A percentile compares a stretch with the other conserved stretches of the same genome.
Conservation (phyloP, 2,113 vertebrate species). For the Elanus axillaris region DNA sequence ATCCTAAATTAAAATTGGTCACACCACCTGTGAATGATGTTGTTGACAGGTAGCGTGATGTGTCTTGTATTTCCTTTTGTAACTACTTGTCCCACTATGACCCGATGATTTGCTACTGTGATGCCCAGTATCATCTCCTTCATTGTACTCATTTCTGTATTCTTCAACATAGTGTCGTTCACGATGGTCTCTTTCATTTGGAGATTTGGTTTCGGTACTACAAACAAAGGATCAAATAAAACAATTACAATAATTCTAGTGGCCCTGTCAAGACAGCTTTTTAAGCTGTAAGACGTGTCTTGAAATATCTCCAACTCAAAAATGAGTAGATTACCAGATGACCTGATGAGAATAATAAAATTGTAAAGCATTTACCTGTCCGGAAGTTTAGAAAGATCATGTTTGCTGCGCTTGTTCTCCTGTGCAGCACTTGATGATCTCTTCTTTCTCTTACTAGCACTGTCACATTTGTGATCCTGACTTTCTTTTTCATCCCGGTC, state of each 20-base stretch:
- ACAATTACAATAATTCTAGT: neutral
- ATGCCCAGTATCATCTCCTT: conserved; percentile 59
- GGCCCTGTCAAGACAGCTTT: neutral
- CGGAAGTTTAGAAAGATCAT: conserved; percentile 13
- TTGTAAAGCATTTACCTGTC: conserved; percentile 72
- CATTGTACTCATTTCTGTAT: conserved; percentile 66
- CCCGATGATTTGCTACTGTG: conserved; percentile 90
- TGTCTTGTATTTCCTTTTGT: conserved; percentile 67
- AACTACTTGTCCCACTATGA: conserved; percentile 77
- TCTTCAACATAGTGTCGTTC: conserved; percentile 64
- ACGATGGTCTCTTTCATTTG: conserved; percentile 66
- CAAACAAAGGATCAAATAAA: neutral
- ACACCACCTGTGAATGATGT: conserved; percentile 80
- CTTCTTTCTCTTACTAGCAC: conserved; percentile 63
- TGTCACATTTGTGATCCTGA: conserved; percentile 57
- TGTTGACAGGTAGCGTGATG: conserved; percentile 47
- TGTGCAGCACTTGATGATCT: conserved; percentile 71
- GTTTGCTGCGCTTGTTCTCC: conserved; percentile 72
- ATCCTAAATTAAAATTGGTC: conserved; percentile 44
- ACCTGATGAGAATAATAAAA: neutral
- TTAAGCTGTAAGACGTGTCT: neutral
- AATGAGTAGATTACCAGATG: neutral
- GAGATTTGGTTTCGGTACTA: conserved; percentile 66
- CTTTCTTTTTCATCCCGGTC: conserved; percentile 70
- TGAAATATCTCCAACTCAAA: neutral